A percentile compares a stretch with the other conserved stretches of the same genome.
Conservation (phyloP, 2,797 vertebrate species). For the Spea hammondii region DNA sequence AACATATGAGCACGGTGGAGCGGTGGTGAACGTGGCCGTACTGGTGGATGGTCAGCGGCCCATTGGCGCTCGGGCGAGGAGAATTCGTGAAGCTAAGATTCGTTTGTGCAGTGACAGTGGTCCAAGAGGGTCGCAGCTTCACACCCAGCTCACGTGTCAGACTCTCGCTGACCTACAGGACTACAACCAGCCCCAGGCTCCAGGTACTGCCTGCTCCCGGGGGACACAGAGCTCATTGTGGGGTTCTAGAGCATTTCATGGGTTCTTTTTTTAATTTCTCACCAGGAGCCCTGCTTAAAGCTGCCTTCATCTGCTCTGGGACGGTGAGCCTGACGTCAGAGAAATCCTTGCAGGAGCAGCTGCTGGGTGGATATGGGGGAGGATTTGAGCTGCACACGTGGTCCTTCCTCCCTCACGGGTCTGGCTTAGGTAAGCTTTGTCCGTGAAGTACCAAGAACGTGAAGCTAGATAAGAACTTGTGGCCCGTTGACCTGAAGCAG, state of each 20-base stretch:
- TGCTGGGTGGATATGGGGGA: conserved; percentile 74
- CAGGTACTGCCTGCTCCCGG: conserved; percentile 68
- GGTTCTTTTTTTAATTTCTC: not conserved
- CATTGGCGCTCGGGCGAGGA: conserved; percentile 79
- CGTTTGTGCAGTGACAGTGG: conserved; percentile 68
- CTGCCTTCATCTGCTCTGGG: conserved; percentile 83
- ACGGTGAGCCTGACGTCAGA: conserved; percentile 73
- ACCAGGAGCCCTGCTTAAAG: conserved; percentile 90
- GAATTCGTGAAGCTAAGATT: conserved; percentile 74
- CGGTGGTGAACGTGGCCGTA: conserved; percentile 83
- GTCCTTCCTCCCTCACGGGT: conserved; percentile 88
- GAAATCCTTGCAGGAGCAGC: conserved; percentile 74
- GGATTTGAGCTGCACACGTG: conserved; percentile 90
- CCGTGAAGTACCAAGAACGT: too few relatives aligned
- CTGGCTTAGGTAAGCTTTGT: conserved; percentile 78
- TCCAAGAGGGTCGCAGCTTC: conserved; percentile 49
- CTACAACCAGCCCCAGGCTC: conserved; percentile 86
- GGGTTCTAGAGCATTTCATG: not conserved
- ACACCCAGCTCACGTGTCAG: conserved; percentile 68
- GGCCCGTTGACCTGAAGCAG: too few relatives aligned
- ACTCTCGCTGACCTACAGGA: conserved; percentile 79
- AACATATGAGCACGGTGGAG: conserved; percentile 87
- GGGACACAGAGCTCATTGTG: not conserved
- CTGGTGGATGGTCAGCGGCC: conserved; percentile 80
- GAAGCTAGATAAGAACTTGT: too few relatives aligned